Conservation (phyloP, 2,888 invertebrate genomes). For the Eupithecia inturbata region DNA sequence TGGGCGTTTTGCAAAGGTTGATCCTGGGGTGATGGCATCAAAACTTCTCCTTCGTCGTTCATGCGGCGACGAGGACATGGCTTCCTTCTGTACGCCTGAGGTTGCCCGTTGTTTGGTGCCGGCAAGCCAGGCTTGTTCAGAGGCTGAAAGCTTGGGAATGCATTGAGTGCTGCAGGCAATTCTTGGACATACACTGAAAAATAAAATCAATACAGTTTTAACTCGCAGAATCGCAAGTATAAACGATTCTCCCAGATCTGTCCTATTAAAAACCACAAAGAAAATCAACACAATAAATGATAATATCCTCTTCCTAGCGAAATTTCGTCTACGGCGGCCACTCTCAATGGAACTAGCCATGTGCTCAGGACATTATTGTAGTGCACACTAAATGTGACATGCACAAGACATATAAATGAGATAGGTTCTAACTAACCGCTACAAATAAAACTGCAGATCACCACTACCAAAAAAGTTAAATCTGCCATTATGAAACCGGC, state of each 20-base stretch:
- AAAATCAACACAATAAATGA: not conserved
- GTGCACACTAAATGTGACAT: not conserved
- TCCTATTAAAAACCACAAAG: not conserved
- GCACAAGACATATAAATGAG: not conserved
- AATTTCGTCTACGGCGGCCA: not conserved
- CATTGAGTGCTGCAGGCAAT: slow-evolving; percentile 2
- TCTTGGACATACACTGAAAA: slow-evolving; percentile 37
- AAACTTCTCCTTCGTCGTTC: slow-evolving; percentile 29
- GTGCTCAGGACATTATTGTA: not conserved
- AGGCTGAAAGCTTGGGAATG: slow-evolving; percentile 6
- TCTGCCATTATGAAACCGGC: slow-evolving; percentile 33
- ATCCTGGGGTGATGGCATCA: slow-evolving; percentile 29
- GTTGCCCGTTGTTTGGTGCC: slow-evolving; percentile 19
- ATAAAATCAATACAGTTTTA: not conserved
- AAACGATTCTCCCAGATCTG: not conserved
- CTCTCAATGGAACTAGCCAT: not conserved
- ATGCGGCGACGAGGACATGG: slow-evolving; percentile 46
- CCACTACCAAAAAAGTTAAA: slow-evolving; percentile 26
- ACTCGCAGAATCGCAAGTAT: not conserved
- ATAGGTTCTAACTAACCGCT: slow-evolving; percentile 31
- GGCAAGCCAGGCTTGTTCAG: slow-evolving; percentile 7
- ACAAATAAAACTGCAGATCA: slow-evolving; percentile 28
- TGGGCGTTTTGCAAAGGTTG: not conserved
- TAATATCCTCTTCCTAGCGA: not conserved
- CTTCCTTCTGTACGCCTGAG: slow-evolving; percentile 28